phyloP scores from a whole-genome alignment of 2,797 vertebrate species.

The Ctenochaetus hawaiiensis region DNA sequence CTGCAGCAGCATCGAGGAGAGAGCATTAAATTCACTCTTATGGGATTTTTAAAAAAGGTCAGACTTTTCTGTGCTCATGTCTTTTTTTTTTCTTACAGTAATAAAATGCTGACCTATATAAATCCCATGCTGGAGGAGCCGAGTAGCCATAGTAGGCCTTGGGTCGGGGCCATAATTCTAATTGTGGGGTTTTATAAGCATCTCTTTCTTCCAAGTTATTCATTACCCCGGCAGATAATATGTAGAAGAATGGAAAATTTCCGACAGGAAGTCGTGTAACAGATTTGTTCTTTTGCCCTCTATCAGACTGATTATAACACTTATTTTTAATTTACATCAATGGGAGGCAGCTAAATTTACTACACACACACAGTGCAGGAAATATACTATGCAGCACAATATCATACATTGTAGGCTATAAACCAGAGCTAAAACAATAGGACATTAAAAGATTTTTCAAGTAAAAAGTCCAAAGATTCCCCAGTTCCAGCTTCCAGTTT shows the following conservation, averaged over 20 bases:
- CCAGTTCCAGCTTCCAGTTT: not conserved
- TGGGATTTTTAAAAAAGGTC: conserved; percentile 32
- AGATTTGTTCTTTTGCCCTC: conserved; percentile 14
- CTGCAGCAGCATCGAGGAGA: conserved; percentile 23
- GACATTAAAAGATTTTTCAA: fast-evolving
- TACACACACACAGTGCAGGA: not conserved
- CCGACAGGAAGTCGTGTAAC: conserved; percentile 12
- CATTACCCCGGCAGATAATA: conserved; percentile 66
- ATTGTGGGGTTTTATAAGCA: conserved; percentile 63
- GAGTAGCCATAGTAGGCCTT: conserved; percentile 41
- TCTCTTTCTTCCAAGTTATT: conserved; percentile 62
- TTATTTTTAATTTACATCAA: not conserved
- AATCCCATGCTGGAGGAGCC: conserved; percentile 20
- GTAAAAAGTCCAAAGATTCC: not conserved
- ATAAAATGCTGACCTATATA: conserved; percentile 58
- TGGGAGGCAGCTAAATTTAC: not conserved
- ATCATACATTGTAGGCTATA: no score
- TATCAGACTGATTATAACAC: conserved; percentile 28
- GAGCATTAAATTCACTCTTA: conserved; percentile 27
- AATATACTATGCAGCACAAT: no score
- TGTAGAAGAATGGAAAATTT: conserved; percentile 44
- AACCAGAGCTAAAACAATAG: not conserved
- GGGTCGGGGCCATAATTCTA: conserved; percentile 58
- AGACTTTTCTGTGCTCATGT: conserved; percentile 2
- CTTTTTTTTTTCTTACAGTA: conserved; percentile 10